Conservation (phyloP, 2,888 invertebrate genomes). For the Melanostoma mellinum region DNA sequence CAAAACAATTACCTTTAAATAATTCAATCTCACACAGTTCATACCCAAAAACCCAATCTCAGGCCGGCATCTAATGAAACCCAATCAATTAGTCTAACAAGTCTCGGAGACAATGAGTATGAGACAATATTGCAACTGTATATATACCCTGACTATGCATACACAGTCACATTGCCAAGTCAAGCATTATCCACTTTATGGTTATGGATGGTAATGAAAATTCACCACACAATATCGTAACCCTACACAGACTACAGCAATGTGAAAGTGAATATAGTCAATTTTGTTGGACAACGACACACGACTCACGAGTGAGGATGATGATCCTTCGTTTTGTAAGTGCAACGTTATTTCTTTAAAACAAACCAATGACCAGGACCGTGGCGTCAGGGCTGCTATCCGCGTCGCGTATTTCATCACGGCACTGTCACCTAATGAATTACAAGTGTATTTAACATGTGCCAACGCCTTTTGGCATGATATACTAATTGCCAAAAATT, state of each 20-base stretch:
- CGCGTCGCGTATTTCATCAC: not conserved
- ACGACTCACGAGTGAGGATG: not conserved
- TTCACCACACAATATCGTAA: constrained; percentile 49
- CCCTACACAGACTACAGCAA: constrained; percentile 26
- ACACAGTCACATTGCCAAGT: constrained; percentile 16
- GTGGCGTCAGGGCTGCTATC: too few species aligned
- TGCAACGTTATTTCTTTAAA: too few species aligned
- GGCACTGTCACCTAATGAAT: constrained; percentile 43
- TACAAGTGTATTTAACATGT: constrained; percentile 54
- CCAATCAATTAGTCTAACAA: constrained; percentile 57
- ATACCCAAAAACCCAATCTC: constrained; percentile 12
- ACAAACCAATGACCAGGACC: too few species aligned
- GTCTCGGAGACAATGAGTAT: constrained; percentile 6
- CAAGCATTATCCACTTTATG: constrained; percentile 50
- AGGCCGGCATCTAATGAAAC: constrained; percentile 14
- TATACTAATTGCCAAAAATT: constrained; percentile 33
- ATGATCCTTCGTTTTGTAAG: too few species aligned
- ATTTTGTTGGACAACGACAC: not conserved
- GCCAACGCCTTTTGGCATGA: constrained; percentile 49
- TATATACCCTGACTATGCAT: not conserved
- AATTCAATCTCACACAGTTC: constrained; percentile 13
- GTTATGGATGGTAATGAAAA: constrained; percentile 60
- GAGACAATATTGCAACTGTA: constrained; percentile 13
- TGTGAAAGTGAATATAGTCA: not conserved
- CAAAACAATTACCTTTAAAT: constrained; percentile 9